These are phyloP conservation scores for Gastracanthus pulcherrimus DNA, from an alignment of 2,888 invertebrate genomes.

Conservation along the genomic window DNA sequence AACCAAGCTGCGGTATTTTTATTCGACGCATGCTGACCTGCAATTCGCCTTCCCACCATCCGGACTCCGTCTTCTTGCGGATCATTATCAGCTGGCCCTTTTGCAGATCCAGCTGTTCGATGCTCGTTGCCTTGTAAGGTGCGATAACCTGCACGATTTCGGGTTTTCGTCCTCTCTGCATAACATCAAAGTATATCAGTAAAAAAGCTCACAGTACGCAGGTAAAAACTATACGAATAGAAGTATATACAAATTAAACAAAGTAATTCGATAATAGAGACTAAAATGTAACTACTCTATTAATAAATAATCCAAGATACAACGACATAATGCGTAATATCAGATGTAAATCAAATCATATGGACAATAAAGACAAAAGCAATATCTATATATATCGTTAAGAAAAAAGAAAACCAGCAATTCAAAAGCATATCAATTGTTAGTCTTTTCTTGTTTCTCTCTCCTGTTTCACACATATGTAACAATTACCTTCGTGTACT, in stretches of 20 bases:
- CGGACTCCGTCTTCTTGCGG: constrained; percentile 96
- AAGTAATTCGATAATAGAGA: not conserved
- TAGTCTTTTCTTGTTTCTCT: not conserved
- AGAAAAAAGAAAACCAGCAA: constrained; percentile 15
- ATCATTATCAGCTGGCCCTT: constrained; percentile 96
- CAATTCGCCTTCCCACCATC: constrained; percentile 99
- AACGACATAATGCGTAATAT: not conserved
- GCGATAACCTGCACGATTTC: constrained; percentile 98
- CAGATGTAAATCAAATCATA: not conserved
- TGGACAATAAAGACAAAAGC: not conserved
- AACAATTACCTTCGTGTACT: constrained; percentile 67
- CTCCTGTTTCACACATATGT: constrained; percentile 42
- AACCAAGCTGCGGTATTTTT: not conserved
- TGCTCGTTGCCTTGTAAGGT: constrained; percentile 92
- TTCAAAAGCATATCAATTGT: constrained; percentile 9
- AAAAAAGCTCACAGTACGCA: not conserved
- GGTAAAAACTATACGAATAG: not conserved
- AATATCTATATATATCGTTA: too few species aligned
- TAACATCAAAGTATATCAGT: constrained; percentile 30
- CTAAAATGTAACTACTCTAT: not conserved
- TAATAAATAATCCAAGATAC: not conserved
- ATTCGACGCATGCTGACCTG: constrained; percentile 80
- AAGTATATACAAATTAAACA: not conserved
- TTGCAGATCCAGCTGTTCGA: constrained; percentile 93
- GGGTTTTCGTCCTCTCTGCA: constrained; percentile 85